Evolutionary conservation across 92 coral and sea anemone species (phyloP), one percentile per base, ranked within the genome.

Genomic region (Umimayanthus kanabou): DNA sequence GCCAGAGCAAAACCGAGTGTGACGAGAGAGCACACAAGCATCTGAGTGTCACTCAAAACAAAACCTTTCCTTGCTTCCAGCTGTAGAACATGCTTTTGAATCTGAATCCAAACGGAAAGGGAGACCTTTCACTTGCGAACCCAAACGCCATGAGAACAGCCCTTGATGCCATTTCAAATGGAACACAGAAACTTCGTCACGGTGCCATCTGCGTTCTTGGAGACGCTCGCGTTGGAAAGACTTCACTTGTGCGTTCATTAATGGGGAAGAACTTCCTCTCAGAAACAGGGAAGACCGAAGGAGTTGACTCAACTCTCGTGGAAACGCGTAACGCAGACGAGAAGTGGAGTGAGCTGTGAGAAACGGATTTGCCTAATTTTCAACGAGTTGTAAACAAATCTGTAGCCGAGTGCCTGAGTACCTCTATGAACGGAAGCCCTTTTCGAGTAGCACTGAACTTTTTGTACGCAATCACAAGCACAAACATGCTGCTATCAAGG

Each of bases 361-460:
- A 77, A 43, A 16, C 26, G 4, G 80, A 77, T 77, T 77, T 77
- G 58, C 55, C 57, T 25, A 22, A 45, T 77, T 77, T 77, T 42
- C 55, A 77, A 77, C 80, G 80, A 77, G 80, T 77, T 23, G 80
- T 77, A 15, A 77, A 77, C 58, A 77, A 77, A 77, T 77, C 80
- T 45, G 58, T 77, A 0, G 80, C 80, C 28, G 80, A 77, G 50
- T 29, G 80, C 25, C 33, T 77, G 80, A 40, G 25, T 42, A 45
- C 30, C 80, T 77, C 80, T 5, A 6, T 1, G 29, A 40, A 45
- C 26, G 28, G 33, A 18, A 43, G 15, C n/a, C 80, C 80, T 13
- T 6, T 20, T 18, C 37, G 58, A 18, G 61, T 39, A 22, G 10
- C 18, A 15, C 80, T 77, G 37, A 77, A 77, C 80, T 6, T 77